Percentiles rank a stretch among this genome's conserved stretches.
phyloP scores from a whole-genome alignment of 64 coral and sea anemone genomes.

The Stichodactyla helianthus region DNA sequence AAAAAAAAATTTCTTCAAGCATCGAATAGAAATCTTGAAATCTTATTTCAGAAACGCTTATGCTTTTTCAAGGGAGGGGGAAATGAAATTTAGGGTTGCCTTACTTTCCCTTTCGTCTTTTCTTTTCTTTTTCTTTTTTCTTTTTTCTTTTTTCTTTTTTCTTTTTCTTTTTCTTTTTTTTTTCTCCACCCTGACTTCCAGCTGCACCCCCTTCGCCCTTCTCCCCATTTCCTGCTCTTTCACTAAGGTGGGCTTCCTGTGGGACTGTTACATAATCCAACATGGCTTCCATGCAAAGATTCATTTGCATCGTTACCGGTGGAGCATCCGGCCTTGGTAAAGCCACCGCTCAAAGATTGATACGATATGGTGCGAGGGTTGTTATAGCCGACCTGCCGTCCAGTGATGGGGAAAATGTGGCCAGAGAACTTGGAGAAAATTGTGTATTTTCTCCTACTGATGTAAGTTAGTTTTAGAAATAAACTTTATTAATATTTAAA shows the following conservation, averaged over 20 bases:
- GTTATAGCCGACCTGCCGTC: slow-evolving; percentile 84
- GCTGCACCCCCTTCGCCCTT: not conserved
- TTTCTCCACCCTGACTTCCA: too few relatives aligned
- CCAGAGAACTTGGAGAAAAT: slow-evolving; percentile 77
- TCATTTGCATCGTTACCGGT: slow-evolving; percentile 74
- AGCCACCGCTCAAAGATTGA: slow-evolving; percentile 74
- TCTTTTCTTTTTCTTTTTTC: too few relatives aligned
- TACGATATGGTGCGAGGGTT: slow-evolving; percentile 80
- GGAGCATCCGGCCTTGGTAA: slow-evolving; percentile 86
- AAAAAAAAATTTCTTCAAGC: too few relatives aligned
- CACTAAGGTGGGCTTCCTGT: not conserved
- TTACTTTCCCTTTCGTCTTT: too few relatives aligned
- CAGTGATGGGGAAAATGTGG: slow-evolving; percentile 83
- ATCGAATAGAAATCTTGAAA: too few relatives aligned
- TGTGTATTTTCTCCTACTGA: slow-evolving; percentile 87
- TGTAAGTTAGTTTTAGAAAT: slow-evolving; percentile 30
- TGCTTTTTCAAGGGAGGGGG: too few relatives aligned
- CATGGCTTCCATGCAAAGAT: slow-evolving; percentile 74
- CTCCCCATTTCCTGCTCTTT: not conserved
- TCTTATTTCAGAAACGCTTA: too few relatives aligned
- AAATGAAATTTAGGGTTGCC: too few relatives aligned
- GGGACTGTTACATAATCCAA: not conserved
- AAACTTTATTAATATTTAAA: too few relatives aligned
- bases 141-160: too few relatives aligned
- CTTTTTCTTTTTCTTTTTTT: too few relatives aligned